Percentiles rank a stretch among this genome's conserved stretches.
phyloP scores from a whole-genome alignment of 2,888 invertebrate species.

The Hirtodrosophila trivittata region DNA sequence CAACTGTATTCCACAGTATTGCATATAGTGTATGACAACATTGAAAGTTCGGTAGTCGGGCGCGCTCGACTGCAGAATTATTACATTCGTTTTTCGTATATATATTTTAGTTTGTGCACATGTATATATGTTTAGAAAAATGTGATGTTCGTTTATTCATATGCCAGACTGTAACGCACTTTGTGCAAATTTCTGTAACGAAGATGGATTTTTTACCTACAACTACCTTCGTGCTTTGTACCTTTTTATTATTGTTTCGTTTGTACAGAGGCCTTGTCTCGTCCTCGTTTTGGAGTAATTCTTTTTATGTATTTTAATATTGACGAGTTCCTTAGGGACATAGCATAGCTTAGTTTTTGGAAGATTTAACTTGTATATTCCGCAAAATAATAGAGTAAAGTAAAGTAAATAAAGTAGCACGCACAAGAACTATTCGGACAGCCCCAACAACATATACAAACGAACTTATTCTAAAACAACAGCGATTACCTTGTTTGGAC shows the following conservation, averaged over 20 bases:
- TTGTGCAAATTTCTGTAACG: constrained; percentile 67
- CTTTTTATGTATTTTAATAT: constrained; percentile 63
- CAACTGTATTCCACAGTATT: no score
- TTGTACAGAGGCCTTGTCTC: constrained; percentile 44
- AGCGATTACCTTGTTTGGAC: no score
- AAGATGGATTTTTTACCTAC: constrained; percentile 71
- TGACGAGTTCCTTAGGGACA: constrained; percentile 74
- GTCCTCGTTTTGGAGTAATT: constrained; percentile 37
- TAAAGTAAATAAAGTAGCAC: no score
- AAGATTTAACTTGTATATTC: constrained; percentile 46
- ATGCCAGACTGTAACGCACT: constrained; percentile 58
- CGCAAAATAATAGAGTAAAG: no score
- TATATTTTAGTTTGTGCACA: constrained; percentile 14
- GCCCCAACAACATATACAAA: no score
- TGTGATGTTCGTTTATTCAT: constrained; percentile 16
- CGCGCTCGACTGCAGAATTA: no score
- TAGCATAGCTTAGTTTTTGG: constrained; percentile 73
- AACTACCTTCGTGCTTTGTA: constrained; percentile 63
- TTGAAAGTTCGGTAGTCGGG: no score
- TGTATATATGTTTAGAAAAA: constrained; percentile 10
- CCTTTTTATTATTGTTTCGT: constrained; percentile 42
- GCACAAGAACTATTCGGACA: no score
- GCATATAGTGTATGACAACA: no score
- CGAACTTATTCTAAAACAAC: no score
- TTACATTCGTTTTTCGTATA: not conserved